A percentile compares a stretch with the other conserved stretches of the same genome.
Conservation (phyloP, 1,140 invertebrate species). For the Sitophilus oryzae region DNA sequence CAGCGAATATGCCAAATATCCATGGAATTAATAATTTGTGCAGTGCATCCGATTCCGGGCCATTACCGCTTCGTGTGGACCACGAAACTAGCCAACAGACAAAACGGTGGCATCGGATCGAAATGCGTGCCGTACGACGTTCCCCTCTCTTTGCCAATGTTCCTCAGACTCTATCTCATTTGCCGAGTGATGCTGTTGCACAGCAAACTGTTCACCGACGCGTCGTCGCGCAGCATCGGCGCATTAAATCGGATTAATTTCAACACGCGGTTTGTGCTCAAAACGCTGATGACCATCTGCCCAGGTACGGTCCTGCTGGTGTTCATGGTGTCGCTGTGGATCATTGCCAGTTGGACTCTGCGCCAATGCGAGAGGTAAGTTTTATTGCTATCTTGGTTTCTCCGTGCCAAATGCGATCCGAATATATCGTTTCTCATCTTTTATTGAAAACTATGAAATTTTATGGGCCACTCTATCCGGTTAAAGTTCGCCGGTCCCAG, state of each 20-base stretch:
- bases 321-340: slow-evolving; percentile 98
- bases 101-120: slow-evolving; percentile 70
- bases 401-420: neutral
- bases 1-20: slow-evolving; percentile 88
- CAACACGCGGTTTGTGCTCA: slow-evolving; percentile 98
- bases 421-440: neutral
- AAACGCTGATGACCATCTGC: slow-evolving; percentile 99
- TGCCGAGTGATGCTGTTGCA: slow-evolving; percentile 98
- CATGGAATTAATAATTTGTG: slow-evolving; percentile 90
- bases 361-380: slow-evolving; percentile 96
- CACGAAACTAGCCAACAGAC: slow-evolving; percentile 87
- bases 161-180: slow-evolving; percentile 97
- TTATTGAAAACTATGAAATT: neutral
- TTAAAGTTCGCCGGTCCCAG: too few relatives aligned
- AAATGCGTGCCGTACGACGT: slow-evolving; percentile 91
- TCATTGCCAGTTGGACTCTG: slow-evolving; percentile 98
- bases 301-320: slow-evolving; percentile 96
- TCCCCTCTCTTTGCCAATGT: slow-evolving; percentile 97
- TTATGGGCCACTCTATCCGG: too few relatives aligned
- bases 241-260: slow-evolving; percentile 99
- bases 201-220: slow-evolving; percentile 98
- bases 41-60: slow-evolving; percentile 95
- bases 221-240: slow-evolving; percentile 88
- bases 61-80: slow-evolving; percentile 95
- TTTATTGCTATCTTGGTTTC: neutral